Percentiles rank a stretch among this genome's conserved stretches.
These are phyloP conservation scores for Luidia sarsii DNA, from an alignment of 53 echinoderm and acorn worm genomes.

Conservation along the genomic window DNA sequence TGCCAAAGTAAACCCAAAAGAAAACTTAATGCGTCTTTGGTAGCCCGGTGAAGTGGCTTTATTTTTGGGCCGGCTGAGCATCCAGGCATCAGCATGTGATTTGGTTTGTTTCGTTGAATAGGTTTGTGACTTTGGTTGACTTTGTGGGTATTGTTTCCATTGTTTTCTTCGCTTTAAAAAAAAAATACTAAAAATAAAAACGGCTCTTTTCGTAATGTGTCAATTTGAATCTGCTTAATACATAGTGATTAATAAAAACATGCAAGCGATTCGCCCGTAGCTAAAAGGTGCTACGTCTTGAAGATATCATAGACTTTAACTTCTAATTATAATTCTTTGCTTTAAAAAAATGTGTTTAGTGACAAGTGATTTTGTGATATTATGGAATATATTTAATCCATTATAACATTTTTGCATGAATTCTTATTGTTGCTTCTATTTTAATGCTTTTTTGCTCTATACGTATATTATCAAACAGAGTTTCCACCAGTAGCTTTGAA, in stretches of 20 bases:
- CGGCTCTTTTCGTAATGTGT: slow-evolving; percentile 17
- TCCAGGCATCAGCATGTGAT: slow-evolving; percentile 33
- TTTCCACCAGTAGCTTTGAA: slow-evolving; percentile 33
- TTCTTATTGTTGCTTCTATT: slow-evolving; percentile 57
- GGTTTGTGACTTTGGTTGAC: slow-evolving; percentile 49
- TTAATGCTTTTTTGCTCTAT: slow-evolving; percentile 51
- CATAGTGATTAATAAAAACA: slow-evolving; percentile 12
- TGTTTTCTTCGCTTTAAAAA: slow-evolving; percentile 35
- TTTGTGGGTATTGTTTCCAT: slow-evolving; percentile 23
- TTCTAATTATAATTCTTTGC: slow-evolving; percentile 54
- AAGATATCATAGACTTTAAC: slow-evolving; percentile 31
- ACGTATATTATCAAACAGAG: slow-evolving; percentile 30
- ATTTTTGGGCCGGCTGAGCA: slow-evolving; percentile 44
- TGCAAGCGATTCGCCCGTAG: slow-evolving; percentile 11
- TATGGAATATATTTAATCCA: slow-evolving; percentile 54
- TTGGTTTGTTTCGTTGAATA: slow-evolving; percentile 31
- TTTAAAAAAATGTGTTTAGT: slow-evolving; percentile 53
- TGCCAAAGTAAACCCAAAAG: slow-evolving; percentile 34
- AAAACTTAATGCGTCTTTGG: slow-evolving; percentile 9
- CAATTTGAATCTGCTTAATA: slow-evolving; percentile 21
- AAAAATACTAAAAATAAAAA: not conserved
- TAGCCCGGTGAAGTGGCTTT: slow-evolving; percentile 21
- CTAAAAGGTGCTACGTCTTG: slow-evolving; percentile 45
- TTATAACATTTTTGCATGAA: slow-evolving; percentile 60
- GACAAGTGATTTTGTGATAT: slow-evolving; percentile 56